Evolutionary conservation across 2,113 vertebrate species (phyloP).

Genomic region (Motacilla tschutschensis): DNA sequence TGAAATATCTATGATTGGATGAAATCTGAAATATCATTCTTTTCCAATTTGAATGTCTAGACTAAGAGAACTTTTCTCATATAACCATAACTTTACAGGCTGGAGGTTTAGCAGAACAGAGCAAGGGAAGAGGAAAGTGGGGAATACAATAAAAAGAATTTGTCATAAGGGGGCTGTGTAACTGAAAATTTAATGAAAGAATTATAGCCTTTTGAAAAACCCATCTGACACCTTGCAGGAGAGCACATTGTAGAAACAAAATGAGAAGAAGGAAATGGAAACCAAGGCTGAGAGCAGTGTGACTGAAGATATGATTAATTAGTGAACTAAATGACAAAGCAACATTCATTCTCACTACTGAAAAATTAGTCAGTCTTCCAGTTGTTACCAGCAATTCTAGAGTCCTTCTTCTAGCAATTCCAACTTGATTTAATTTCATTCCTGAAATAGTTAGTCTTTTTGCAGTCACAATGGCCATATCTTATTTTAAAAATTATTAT

Average conservation of each 20-base stretch:
- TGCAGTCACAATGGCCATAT: background rate
- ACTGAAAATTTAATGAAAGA: background rate
- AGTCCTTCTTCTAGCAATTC: background rate
- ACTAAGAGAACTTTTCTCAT: background rate
- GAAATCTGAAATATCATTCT: background rate
- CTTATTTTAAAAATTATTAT: background rate
- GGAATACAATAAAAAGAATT: background rate
- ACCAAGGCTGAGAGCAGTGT: background rate
- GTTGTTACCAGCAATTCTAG: background rate
- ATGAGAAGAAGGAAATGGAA: background rate
- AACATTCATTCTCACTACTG: background rate
- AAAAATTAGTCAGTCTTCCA: background rate
- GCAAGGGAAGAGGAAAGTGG: background rate
- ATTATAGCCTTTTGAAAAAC: background rate
- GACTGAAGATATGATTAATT: background rate
- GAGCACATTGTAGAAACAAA: background rate
- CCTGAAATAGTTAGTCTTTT: background rate
- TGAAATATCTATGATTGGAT: background rate
- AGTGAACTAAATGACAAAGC: background rate
- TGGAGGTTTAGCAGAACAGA: background rate
- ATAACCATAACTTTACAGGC: background rate
- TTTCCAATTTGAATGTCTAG: background rate
- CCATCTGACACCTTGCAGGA: background rate
- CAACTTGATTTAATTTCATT: background rate
- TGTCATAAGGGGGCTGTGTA: background rate